A percentile compares a stretch with the other conserved stretches of the same genome.
Conservation (phyloP, 2,797 vertebrate species). For the Kryptolebias ocellatus region DNA sequence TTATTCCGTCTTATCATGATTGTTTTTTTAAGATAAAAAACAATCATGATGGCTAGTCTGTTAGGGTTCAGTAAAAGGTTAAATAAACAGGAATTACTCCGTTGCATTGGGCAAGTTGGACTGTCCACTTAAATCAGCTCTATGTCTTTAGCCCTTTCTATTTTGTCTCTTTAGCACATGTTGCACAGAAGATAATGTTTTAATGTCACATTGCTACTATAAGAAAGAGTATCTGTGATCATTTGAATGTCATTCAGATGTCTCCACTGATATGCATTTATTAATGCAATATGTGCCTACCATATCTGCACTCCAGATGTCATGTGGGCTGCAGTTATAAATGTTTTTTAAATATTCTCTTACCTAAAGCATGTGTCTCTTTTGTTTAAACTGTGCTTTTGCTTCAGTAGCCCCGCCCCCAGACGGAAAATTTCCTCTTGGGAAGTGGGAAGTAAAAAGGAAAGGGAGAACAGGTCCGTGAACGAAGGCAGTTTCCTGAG, state of each 20-base stretch:
- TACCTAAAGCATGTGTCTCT: background rate
- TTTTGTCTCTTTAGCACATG: conserved; percentile 1
- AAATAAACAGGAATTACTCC: too few relatives aligned
- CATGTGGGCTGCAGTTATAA: conserved; percentile 32
- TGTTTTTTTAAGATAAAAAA: too few relatives aligned
- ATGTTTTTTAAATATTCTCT: conserved; percentile 22
- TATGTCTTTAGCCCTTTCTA: background rate
- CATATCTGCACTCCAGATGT: conserved; percentile 70
- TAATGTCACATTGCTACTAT: conserved; percentile 21
- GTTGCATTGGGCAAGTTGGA: too few relatives aligned
- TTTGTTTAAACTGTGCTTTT: conserved; percentile 38
- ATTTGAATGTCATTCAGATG: conserved; percentile 11
- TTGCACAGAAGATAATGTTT: too few relatives aligned
- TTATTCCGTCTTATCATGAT: too few relatives aligned
- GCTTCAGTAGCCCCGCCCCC: background rate
- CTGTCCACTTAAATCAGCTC: too few relatives aligned
- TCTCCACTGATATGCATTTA: conserved; percentile 23
- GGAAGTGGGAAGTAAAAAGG: conserved; percentile 15
- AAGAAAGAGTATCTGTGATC: too few relatives aligned
- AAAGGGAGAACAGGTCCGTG: conserved; percentile 27
- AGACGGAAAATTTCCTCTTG: conserved; percentile 27
- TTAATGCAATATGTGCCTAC: conserved; percentile 27
- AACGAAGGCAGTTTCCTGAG: conserved; percentile 46
- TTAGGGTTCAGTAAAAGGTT: background rate
- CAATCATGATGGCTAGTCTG: background rate